Base-by-base conservation (phyloP, 1,140 invertebrate species). In the Drosophila malerkotliana region DNA sequence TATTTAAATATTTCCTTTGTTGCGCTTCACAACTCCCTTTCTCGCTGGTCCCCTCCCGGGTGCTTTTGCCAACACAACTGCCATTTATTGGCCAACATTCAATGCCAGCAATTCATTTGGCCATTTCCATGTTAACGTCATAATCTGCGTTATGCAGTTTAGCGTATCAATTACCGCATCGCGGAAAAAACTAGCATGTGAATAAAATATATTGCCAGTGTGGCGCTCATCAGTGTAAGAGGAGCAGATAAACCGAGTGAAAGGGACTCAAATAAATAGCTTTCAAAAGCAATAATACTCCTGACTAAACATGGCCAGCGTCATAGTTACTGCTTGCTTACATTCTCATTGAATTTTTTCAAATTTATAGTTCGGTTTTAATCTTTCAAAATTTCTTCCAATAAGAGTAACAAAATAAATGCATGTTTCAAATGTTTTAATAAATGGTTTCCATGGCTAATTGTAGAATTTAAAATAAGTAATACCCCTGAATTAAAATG, bases 71-170 rank as follows among this genome's bases (percentile, higher is more conserved):
- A 18, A 24, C 44, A 18, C 44, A 18, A 21, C 44, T 21, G 15
- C 37, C 30, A 61, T 72, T 49, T 39, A 48, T 55, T 72, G 56
- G 41, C 15, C 12, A 9, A 12, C 32, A 61, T 67, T 59, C 72
- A 47, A 41, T 24, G 66, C n/a, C 45, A 57, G 56, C 54, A 49
- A 55, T 87, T 71, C 82, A 81, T 78, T 75, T 73, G 69, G 69
- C 68, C 71, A 87, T 78, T 73, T 80, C 49, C 72, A 72, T 79
- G 76, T 77, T 83, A 83, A 87, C 77, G 76, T 71, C 75, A 88
- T 89, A 89, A 89, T 84, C 83, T 77, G 52, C 79, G 68, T 72
- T 88, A 88, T 87, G 72, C 79, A 88, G 84, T 84, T 88, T 89
- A 89, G 83, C 76, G 84, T 83, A 88, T 88, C 83, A 88, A 88